A percentile compares a stretch with the other conserved stretches of the same genome.
Evolutionary conservation across 1,140 invertebrate species (phyloP).

Genomic region (Lethrus apterus): DNA sequence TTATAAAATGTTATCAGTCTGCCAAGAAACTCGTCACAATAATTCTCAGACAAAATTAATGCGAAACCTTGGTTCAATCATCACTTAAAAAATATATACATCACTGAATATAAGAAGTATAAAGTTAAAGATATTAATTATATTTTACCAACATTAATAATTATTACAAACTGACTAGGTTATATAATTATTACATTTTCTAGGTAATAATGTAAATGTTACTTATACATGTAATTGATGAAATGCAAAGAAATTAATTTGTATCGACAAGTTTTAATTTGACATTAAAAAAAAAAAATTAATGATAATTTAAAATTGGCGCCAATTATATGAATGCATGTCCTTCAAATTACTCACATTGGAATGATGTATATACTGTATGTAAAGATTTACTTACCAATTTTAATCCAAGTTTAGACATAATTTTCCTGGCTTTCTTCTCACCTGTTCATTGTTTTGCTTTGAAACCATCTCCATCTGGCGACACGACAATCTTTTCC

Average conservation of each 20-base stretch:
- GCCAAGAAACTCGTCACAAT: constrained; percentile 34
- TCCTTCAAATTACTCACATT: too few relatives aligned
- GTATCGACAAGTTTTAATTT: too few relatives aligned
- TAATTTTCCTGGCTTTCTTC: constrained; percentile 98
- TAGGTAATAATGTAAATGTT: background rate
- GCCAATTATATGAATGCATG: too few relatives aligned
- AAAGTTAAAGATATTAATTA: background rate
- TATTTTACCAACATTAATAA: background rate
- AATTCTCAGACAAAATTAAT: constrained; percentile 16
- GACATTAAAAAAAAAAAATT: too few relatives aligned
- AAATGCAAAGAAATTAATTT: too few relatives aligned
- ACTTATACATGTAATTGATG: too few relatives aligned
- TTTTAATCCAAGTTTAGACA: constrained; percentile 97
- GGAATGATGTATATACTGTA: too few relatives aligned
- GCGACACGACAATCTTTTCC: constrained; percentile 61
- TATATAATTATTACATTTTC: too few relatives aligned
- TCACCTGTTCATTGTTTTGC: constrained; percentile 97
- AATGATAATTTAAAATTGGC: too few relatives aligned
- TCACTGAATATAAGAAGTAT: background rate
- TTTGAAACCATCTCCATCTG: constrained; percentile 84
- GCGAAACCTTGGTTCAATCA: constrained; percentile 31
- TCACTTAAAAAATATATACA: constrained; percentile 28
- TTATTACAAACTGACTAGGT: too few relatives aligned
- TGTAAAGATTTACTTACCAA: constrained; percentile 53
- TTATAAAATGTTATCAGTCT: constrained; percentile 24